A percentile compares a stretch with the other conserved stretches of the same genome.
phyloP scores from a whole-genome alignment of 2,888 invertebrate genomes.

The Alloplasta piceator region DNA sequence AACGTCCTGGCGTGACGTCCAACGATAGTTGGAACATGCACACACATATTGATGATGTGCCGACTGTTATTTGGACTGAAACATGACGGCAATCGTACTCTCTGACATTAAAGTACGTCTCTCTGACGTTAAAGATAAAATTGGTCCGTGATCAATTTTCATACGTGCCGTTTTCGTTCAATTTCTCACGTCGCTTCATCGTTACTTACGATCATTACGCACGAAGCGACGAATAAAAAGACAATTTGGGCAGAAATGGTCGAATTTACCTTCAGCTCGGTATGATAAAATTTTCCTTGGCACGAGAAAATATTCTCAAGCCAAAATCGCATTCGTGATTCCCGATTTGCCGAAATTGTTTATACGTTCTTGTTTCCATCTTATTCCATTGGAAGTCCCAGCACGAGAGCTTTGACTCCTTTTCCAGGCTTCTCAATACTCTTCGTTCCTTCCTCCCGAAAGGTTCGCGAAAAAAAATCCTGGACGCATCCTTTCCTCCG shows the following conservation, averaged over 20 bases:
- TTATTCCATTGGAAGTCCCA: too few relatives aligned
- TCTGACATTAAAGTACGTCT: too few relatives aligned
- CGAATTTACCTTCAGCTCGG: neutral
- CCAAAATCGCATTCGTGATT: constrained; percentile 56
- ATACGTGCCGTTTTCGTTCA: too few relatives aligned
- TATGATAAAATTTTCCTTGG: constrained; percentile 1
- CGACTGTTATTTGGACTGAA: neutral
- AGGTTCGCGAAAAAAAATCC: too few relatives aligned
- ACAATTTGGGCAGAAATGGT: too few relatives aligned
- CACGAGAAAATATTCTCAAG: constrained; percentile 25
- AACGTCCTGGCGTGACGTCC: constrained; percentile 65
- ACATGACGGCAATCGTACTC: too few relatives aligned
- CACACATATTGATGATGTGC: constrained; percentile 10
- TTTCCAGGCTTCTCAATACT: constrained; percentile 22
- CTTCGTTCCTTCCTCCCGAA: constrained; percentile 26
- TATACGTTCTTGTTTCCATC: constrained; percentile 14
- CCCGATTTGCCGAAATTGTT: constrained; percentile 19
- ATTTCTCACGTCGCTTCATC: too few relatives aligned
- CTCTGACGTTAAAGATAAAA: too few relatives aligned
- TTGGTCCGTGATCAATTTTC: too few relatives aligned
- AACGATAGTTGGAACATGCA: constrained; percentile 48
- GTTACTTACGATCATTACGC: too few relatives aligned
- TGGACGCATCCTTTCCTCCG: too few relatives aligned
- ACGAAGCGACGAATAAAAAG: too few relatives aligned
- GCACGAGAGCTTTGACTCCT: constrained; percentile 28